Conservation (phyloP, 2,797 vertebrate genomes). For the Liasis olivaceus region DNA sequence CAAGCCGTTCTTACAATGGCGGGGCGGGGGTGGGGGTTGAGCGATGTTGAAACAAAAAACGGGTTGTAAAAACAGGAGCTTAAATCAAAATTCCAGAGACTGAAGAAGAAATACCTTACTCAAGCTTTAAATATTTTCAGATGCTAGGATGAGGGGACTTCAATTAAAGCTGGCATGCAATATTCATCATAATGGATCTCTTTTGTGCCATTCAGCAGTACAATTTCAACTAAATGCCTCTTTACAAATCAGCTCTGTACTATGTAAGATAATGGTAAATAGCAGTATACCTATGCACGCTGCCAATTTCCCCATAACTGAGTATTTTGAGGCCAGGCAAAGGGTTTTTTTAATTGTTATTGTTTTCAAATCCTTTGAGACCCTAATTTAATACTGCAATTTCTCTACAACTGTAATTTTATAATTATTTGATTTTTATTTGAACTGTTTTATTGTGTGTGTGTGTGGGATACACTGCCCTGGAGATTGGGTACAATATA, state of each 20-base stretch:
- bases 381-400: background rate
- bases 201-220: constrained; percentile 9
- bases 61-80: constrained; percentile 39
- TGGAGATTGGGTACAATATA: background rate
- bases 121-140: constrained; percentile 36
- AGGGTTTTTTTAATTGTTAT: background rate
- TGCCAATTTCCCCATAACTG: background rate
- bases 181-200: constrained; percentile 27
- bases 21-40: constrained; percentile 11
- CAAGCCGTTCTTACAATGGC: constrained; percentile 34
- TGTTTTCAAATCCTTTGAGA: background rate
- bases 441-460: background rate
- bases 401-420: background rate
- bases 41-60: constrained; percentile 37
- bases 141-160: background rate
- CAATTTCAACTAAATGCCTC: background rate
- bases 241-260: background rate
- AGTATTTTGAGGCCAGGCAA: background rate
- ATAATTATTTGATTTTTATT: background rate
- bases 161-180: constrained; percentile 18
- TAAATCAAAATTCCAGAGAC: constrained; percentile 13
- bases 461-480: background rate
- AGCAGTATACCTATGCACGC: background rate
- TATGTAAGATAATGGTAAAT: background rate
- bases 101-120: constrained; percentile 38